Conservation (phyloP, 2,888 invertebrate genomes). For the Zelleria hepariella region DNA sequence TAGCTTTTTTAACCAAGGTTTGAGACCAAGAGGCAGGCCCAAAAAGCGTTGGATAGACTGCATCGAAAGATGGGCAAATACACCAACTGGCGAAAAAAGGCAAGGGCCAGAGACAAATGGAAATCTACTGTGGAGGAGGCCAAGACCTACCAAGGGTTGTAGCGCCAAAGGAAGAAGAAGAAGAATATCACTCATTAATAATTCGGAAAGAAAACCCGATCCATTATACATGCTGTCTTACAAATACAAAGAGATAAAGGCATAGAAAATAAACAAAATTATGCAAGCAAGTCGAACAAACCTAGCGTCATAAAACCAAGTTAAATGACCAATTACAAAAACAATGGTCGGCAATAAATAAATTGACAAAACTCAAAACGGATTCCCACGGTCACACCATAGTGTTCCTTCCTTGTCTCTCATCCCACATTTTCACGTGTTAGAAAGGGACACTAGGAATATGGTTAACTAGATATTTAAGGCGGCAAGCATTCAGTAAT, state of each 20-base stretch:
- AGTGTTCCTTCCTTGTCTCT: background rate
- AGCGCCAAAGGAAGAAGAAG: too few species aligned
- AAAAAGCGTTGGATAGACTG: too few species aligned
- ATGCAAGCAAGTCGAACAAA: background rate
- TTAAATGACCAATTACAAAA: background rate
- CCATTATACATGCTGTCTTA: too few species aligned
- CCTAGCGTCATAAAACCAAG: background rate
- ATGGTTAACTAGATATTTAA: slow-evolving; percentile 7
- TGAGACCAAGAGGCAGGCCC: too few species aligned
- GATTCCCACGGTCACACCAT: slow-evolving; percentile 1
- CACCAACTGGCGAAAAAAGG: too few species aligned
- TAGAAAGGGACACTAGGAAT: background rate
- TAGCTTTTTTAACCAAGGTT: too few species aligned
- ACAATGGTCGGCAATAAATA: background rate
- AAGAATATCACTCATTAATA: too few species aligned
- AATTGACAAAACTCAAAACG: background rate
- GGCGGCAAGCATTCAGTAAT: slow-evolving; percentile 27
- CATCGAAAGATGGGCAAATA: too few species aligned
- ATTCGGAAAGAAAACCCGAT: too few species aligned
- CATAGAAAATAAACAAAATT: background rate
- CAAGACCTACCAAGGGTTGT: too few species aligned
- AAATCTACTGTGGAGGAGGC: too few species aligned
- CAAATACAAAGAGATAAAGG: background rate
- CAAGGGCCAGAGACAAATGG: too few species aligned
- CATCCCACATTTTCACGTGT: background rate